Base-by-base conservation (phyloP, 1,140 invertebrate species). In the Drosophila parabipectinata region DNA sequence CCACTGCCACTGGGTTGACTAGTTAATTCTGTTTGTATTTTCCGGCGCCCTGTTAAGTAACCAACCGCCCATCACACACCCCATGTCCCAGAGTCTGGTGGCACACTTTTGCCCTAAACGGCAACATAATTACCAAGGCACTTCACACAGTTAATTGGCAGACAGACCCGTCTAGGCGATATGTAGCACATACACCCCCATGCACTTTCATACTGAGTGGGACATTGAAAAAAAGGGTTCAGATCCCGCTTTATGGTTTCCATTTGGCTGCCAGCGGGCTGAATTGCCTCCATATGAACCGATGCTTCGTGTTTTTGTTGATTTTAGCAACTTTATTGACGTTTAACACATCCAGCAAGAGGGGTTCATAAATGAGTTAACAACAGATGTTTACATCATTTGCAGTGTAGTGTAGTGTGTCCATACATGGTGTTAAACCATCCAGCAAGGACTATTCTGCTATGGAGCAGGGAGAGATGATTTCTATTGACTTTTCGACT, bases 261-360 rank as follows among this genome's bases (percentile, higher is more conserved):
- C 83, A 82, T 72, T 78, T 85, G 82, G 82, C 56, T 50, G 78
- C 69, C 66, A 82, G 82, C 82, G 82, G 82, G 78, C 30, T 68
- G 48, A 54, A 10, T 66, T 28, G 48, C 62, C 66, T 67, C 41
- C 41, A 67, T 68, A 30, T 47, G 61, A 37, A 12, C 39, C 41
- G 66, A 57, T 68, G 63, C 50, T 28, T 39, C 15, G 41, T 77
- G 45, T 67, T 81, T 37, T 74, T 85, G 82, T 81, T 87, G 81
- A 85, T 87, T 87, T 85, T 85, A 73, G 82, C 82, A 85, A 87
- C 69, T 81, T 81, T 78, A 87, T 87, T 87, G 82, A 85, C 82
- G 74, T 87, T 85, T 85, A 85, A 82, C 82, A 87, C 82, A 69
- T 85, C 69, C 51, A 52, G 41, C 14, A 18, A 55, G 69, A 28